Evolutionary conservation across 2,888 invertebrate genomes (phyloP), one percentile per base, ranked within the genome.

Genomic region (Arge pagana): DNA sequence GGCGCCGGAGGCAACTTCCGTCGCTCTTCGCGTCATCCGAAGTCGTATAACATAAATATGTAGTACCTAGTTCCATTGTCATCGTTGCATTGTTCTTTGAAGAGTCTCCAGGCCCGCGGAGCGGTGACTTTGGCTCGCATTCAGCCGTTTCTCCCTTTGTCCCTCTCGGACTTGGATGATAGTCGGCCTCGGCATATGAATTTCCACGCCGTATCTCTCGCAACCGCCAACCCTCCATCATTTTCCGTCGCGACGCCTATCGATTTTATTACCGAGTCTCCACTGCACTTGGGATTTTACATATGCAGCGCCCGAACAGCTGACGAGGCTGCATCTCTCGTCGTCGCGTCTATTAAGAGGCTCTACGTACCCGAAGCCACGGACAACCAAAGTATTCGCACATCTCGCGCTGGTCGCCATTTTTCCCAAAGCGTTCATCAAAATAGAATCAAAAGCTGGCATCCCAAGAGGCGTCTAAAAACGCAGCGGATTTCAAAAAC

Each of bases 1-100:
- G n/a, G n/a, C n/a, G n/a, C 42, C 41, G 31, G 41, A 31, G 42
- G 35, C 31, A 8, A 33, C 30, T 24, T 50, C 18, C 21, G 48
- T 35, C 50, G 33, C 41, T 33, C 13, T 15, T 13, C 23, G 23
- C n/a, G n/a, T n/a, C n/a, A n/a, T n/a, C n/a, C n/a, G n/a, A 42
- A 42, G n/a, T 42, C 42, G 30, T 30, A 42, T n/a, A n/a, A n/a
- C n/a, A n/a, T n/a, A n/a, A n/a, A n/a, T n/a, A n/a, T n/a, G n/a
- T n/a, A n/a, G n/a, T n/a, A n/a, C n/a, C 18, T 42, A 30, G 30
- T 42, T 19, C 30, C 30, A 30, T 42, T 42, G 42, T 42, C 8
- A 42, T 18, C 3, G 21, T 42, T 21, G 13, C 42, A 42, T 42
- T 42, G 42, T 42, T 42, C 41, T 13, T 28, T 30, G 15, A 42